Evolutionary conservation across 2,797 vertebrate genomes (phyloP).

Genomic region (Coregonus sp.): DNA sequence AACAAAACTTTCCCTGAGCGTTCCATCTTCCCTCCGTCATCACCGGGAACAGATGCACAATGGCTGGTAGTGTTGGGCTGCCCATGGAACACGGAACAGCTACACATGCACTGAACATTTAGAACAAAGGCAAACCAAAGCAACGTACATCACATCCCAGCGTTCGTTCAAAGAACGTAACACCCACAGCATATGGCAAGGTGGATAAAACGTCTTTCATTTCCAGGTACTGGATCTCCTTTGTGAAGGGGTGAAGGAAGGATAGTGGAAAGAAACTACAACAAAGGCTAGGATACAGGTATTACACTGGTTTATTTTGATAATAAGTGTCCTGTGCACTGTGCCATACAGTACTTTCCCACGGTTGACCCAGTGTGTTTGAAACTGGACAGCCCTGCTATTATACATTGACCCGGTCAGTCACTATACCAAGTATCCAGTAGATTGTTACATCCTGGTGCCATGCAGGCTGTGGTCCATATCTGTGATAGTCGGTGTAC

Average conservation of each 20-base stretch:
- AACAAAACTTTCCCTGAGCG: slow-evolving; percentile 60
- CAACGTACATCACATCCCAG: background rate
- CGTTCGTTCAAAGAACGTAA: slow-evolving; percentile 4
- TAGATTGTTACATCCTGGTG: too few relatives aligned
- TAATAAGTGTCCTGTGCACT: background rate
- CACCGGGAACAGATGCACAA: slow-evolving; percentile 53
- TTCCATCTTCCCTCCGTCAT: slow-evolving; percentile 10
- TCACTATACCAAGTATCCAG: too few relatives aligned
- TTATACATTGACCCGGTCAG: too few relatives aligned
- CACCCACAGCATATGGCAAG: slow-evolving; percentile 18
- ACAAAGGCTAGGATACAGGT: background rate
- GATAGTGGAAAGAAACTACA: background rate
- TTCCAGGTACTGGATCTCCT: background rate
- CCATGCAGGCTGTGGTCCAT: too few relatives aligned
- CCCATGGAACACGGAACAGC: background rate
- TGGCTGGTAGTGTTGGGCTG: slow-evolving; percentile 39
- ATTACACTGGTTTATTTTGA: background rate
- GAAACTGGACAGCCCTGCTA: background rate
- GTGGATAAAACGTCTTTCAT: slow-evolving; percentile 5
- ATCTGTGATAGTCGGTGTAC: background rate
- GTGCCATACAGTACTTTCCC: background rate
- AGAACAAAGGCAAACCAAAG: slow-evolving; percentile 27
- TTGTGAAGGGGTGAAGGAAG: background rate
- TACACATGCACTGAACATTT: background rate
- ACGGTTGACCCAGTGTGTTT: background rate